These are phyloP conservation scores for Heteromurus nitidus DNA, from an alignment of 2,888 invertebrate genomes.

Conservation along the genomic window DNA sequence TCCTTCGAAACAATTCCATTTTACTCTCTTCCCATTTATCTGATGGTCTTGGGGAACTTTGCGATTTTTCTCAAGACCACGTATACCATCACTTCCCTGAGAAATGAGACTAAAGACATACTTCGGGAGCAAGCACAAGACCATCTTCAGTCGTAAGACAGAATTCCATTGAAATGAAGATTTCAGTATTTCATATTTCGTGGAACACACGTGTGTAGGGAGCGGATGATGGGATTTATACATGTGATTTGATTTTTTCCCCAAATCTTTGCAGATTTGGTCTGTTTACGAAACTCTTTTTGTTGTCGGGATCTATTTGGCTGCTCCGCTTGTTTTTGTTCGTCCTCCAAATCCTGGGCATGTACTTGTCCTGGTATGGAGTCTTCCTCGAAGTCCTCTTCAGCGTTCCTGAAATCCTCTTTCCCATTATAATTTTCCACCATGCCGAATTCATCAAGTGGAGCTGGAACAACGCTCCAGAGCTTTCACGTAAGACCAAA, in stretches of 20 bases:
- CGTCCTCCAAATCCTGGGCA: conserved; percentile 51
- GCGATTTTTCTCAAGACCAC: conserved; percentile 62
- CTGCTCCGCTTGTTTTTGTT: conserved; percentile 54
- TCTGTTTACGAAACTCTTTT: conserved; percentile 64
- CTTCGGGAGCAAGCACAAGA: conserved; percentile 49
- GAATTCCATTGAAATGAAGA: not conserved
- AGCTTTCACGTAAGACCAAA: conserved; percentile 48
- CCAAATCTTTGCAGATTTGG: conserved; percentile 40
- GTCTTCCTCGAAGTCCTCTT: conserved; percentile 53
- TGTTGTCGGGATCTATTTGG: conserved; percentile 66
- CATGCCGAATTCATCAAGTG: conserved; percentile 63
- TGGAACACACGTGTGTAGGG: too few relatives aligned
- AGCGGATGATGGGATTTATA: conserved; percentile 1
- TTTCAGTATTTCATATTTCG: not conserved
- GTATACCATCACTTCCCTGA: conserved; percentile 40
- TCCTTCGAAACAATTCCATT: conserved; percentile 46
- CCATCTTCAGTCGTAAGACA: conserved; percentile 62
- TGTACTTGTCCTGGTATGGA: conserved; percentile 65
- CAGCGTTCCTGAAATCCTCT: conserved; percentile 63
- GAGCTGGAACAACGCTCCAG: conserved; percentile 46
- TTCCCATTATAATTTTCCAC: conserved; percentile 58
- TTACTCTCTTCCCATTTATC: conserved; percentile 54
- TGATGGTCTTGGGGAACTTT: conserved; percentile 58
- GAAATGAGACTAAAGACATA: conserved; percentile 59
- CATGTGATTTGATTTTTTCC: not conserved